Evolutionary conservation across 2,113 vertebrate species (phyloP), one percentile per base, ranked within the genome.

Genomic region (Psophia crepitans): DNA sequence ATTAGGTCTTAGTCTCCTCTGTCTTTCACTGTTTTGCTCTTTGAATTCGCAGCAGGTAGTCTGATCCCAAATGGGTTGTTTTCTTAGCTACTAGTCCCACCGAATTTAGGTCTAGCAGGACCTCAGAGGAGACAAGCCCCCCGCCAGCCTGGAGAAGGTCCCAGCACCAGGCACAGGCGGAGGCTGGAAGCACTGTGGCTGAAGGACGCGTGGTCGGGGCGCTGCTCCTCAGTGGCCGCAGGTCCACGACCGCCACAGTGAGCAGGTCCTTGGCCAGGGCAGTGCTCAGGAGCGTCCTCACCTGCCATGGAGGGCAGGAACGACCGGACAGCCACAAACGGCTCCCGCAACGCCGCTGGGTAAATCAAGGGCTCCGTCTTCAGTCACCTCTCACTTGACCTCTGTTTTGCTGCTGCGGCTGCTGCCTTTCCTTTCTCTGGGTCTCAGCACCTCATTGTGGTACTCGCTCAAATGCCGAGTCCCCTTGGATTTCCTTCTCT

Each of bases 241-340:
- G n/a, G 43, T 4, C 48, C 21, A 1, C 0, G 3, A 24, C 48
- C 4, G 1, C 2, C 3, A 9, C 33, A 2, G 44, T 1, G 0
- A 27, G 64, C 63, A 4, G 27, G 12, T 18, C 56, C 58, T 15
- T 1, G 2, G 17, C 24, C 61, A 26, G 27, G 28, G 35, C 48
- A 22, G 11, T 1, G 0, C 69, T 16, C 32, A 4, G 58, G n/a
- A 28, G 32, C 3, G 3, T 14, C 79, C 70, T 4, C 3, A 5
- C 8, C 65, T n/a, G 49, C 41, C 3, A 1, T 2, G 21, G 24
- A 35, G 70, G 7, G 19, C 65, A 37, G 44, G 74, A 43, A 39
- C 13, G 3, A 16, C 35, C 2, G 0, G 19, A 18, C 1, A 2
- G 43, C 33, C 33, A 9, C 14, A 4, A 13, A 2, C 1, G 4